Base-by-base conservation (phyloP, 2,113 vertebrate species). In the Arenaria interpres region DNA sequence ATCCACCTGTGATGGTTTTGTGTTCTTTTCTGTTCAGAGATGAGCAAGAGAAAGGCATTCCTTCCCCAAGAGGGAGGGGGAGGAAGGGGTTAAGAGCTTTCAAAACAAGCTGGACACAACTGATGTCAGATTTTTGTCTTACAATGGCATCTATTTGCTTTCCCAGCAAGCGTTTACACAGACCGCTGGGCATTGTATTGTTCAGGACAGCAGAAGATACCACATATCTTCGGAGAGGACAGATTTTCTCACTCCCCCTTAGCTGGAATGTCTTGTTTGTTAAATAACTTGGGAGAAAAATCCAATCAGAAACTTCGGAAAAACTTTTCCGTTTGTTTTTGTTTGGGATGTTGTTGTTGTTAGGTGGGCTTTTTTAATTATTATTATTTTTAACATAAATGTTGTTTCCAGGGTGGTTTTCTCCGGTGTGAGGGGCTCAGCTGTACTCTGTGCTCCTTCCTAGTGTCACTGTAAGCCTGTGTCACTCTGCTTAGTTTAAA, bases 131-230 rank as follows among this genome's bases (percentile, higher is more conserved):
- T 80, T 93, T 90, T 56, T 54, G 74, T 82, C 25, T 95, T 71
- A 96, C 94, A 97, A 97, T 94, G 81, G 74, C 91, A 94, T 92
- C 94, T 96, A 59, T 96, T 91, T 91, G 95, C 89, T 95, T 79
- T 91, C 89, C 81, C 87, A 91, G 93, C 67, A 80, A 96, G 91
- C 46, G 50, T 35, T 28, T 64, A 69, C 82, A 62, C 22, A 75
- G 75, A 88, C 93, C 17, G 54, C 77, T 91, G 81, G 63, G 27
- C 84, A 80, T 19, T 93, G 77, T 69, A 71, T 89, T 96, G 89
- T 93, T 94, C 63, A 63, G 77, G 32, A 76, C 41, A 74, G 86
- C 12, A 9, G 68, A 95, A 89, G 53, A 75, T 37, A 37, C 15
- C 71, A 76, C 27, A 1, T 54, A 37, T 45, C 89, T 74, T 68